A percentile compares a stretch with the other conserved stretches of the same genome.
Evolutionary conservation across 53 echinoderm and acorn worm species (phyloP).

Genomic region (Holothuria scabra): DNA sequence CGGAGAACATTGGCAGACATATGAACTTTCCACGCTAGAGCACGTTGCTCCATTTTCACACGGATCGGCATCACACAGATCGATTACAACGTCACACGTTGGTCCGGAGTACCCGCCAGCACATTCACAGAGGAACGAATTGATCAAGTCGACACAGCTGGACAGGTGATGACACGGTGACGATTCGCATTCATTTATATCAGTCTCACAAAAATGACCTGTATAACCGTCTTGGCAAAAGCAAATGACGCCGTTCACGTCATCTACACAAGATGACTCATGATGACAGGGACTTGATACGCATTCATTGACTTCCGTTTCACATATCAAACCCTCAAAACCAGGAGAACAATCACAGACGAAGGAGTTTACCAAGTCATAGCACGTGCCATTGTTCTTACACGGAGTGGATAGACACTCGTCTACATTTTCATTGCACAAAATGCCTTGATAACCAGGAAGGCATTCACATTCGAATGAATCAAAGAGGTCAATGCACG

Average conservation of each 20-base stretch:
- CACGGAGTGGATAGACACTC: conserved; percentile 61
- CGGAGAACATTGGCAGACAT: conserved; percentile 72
- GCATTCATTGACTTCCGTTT: conserved; percentile 67
- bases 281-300: conserved; percentile 50
- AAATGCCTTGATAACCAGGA: conserved; percentile 53
- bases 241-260: conserved; percentile 53
- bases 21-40: conserved; percentile 61
- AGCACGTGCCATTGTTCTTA: conserved; percentile 63
- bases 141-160: conserved; percentile 38
- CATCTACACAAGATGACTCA: conserved; percentile 62
- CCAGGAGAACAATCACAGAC: conserved; percentile 59
- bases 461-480: conserved; percentile 62
- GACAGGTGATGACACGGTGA: conserved; percentile 63
- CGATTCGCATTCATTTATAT: conserved; percentile 61
- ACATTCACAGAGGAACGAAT: conserved; percentile 65
- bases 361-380: conserved; percentile 35
- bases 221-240: conserved; percentile 55
- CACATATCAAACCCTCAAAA: conserved; percentile 60
- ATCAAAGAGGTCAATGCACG: conserved; percentile 55
- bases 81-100: conserved; percentile 69
- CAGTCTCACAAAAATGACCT: conserved; percentile 64
- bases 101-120: conserved; percentile 64
- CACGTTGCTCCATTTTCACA: conserved; percentile 74
- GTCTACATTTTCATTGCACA: conserved; percentile 62
- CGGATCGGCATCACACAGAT: conserved; percentile 77